Percentiles rank a stretch among this genome's conserved stretches.
Conservation (phyloP, 2,888 invertebrate genomes). For the Rhagophthalmus giganteus region DNA sequence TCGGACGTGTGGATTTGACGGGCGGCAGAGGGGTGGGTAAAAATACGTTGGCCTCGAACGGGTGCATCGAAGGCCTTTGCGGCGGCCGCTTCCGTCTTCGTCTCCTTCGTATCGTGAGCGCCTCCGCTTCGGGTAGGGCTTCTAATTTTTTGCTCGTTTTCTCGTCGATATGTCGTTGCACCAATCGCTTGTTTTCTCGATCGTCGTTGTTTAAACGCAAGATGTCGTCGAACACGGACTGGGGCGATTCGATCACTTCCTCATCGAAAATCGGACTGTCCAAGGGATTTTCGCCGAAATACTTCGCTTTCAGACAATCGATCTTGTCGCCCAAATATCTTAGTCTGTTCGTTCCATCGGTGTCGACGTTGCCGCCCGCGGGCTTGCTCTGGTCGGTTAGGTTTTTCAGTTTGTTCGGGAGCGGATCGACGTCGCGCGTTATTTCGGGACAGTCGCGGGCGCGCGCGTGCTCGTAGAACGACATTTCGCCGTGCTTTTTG, state of each 20-base stretch:
- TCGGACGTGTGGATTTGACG: not conserved
- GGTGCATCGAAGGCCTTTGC: not conserved
- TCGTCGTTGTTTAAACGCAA: too few species aligned
- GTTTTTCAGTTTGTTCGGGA: slow-evolving; percentile 57
- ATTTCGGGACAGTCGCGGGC: slow-evolving; percentile 61
- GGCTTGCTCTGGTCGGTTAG: slow-evolving; percentile 41
- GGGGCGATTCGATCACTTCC: slow-evolving; percentile 58
- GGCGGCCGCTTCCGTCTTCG: slow-evolving; percentile 12
- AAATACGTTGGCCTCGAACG: slow-evolving; percentile 3
- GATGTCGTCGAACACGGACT: slow-evolving; percentile 49
- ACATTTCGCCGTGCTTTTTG: slow-evolving; percentile 67
- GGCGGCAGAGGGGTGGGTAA: slow-evolving; percentile 5
- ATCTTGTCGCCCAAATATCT: slow-evolving; percentile 71
- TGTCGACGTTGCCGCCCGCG: slow-evolving; percentile 35
- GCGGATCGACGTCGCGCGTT: slow-evolving; percentile 59
- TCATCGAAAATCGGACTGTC: slow-evolving; percentile 74
- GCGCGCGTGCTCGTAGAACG: slow-evolving; percentile 70
- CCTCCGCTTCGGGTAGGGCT: slow-evolving; percentile 26
- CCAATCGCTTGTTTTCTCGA: too few species aligned
- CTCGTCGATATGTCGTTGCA: too few species aligned
- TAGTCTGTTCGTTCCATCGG: slow-evolving; percentile 55
- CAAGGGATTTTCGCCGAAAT: slow-evolving; percentile 74
- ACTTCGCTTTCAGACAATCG: slow-evolving; percentile 73
- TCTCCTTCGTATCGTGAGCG: slow-evolving; percentile 18
- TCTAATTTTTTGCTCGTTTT: too few species aligned